Evolutionary conservation across 2,113 vertebrate species (phyloP), one percentile per base, ranked within the genome.

Genomic region (Limnothrissa miodon): DNA sequence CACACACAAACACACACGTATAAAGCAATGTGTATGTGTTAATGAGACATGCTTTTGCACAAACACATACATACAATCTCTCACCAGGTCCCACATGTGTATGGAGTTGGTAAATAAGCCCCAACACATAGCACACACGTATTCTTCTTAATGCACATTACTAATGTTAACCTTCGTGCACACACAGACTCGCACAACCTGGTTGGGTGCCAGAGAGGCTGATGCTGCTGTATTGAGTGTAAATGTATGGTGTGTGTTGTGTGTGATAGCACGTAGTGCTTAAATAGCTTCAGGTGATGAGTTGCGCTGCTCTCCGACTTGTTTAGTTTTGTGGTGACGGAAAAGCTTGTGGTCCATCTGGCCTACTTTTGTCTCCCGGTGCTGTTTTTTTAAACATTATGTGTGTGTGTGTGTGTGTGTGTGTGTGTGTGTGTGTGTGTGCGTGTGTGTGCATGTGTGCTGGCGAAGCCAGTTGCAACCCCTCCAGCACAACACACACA

Each of bases 111-210:
- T 86, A 83, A 87, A 56, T 80, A 82, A 59, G 53, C 79, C 39
- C 66, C 82, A 88, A 87, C 83, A 74, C 53, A 87, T 87, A n/a
- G n/a, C n/a, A 87, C 86, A 87, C 84, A 90, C 86, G 81, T 87
- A 87, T 44, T 23, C 39, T 78, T 81, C 80, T n/a, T 39, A 36
- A 36, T 81, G 15, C 19, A 53, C 51, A 53, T n/a, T 56, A 56
- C 51, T 56, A 56, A 56, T 23, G 19, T 21, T 23, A 56, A 56
- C 51, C 51, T 56, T 21, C 6, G 6, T 56, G 21, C 7, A 56
- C 51, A 56, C 21, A 56, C 19, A 23, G 2, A 56, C 51, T 23
- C 51, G 23, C 85, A 84, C 83, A 80, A 84, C 4, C 51, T 6
- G 21, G 51, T 56, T 23, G 5, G 19, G 19, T 56, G 51, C 51